Base-by-base conservation (phyloP, 2,113 vertebrate genomes). In the Hydrolagus affinis region DNA sequence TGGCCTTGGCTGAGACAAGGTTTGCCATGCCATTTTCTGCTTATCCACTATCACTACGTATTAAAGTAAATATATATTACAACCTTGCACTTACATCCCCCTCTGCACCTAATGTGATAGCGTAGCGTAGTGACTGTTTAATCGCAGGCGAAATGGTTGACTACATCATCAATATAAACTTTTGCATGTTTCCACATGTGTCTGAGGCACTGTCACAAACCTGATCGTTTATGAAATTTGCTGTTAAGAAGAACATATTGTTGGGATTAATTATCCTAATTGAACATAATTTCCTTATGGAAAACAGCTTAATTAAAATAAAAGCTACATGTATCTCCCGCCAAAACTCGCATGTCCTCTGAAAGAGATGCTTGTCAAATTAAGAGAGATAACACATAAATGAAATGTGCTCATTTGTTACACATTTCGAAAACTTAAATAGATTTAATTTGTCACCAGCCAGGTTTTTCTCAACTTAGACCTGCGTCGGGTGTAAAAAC, bases 291-390 rank as follows among this genome's bases (percentile, higher is more conserved):
- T 60, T 78, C 32, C 19, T 78, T 60, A 23, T 78, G 75, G 21
- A 78, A 60, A 60, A 64, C 15, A 80, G 25, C 15, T 80, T 80
- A 64, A 64, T 64, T 80, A 59, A 60, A 78, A 30, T n/a, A n/a
- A 44, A 44, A 44, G n/a, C 7, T 64, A 30, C n/a, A 64, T 28
- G 25, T 8, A 17, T 44, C 44, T 44, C 59, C 8, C 15, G 7
- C 28, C 59, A 80, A 15, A 80, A 32, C 62, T 28, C 59, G 15
- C 30, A 60, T 64, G 77, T 30, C 59, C 60, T 1, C 62, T 28
- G 23, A 64, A 64, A 28, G 19, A 64, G 28, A 64, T 17, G 62
- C 59, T 80, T 80, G 77, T 28, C 59, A 17, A 9, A 4, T 25
- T 30, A 44, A 44, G 59, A 56, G 59, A 56, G 77, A 80, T 7